Evolutionary conservation across 1,140 invertebrate genomes (phyloP).

Genomic region (Drosophila repletoides): DNA sequence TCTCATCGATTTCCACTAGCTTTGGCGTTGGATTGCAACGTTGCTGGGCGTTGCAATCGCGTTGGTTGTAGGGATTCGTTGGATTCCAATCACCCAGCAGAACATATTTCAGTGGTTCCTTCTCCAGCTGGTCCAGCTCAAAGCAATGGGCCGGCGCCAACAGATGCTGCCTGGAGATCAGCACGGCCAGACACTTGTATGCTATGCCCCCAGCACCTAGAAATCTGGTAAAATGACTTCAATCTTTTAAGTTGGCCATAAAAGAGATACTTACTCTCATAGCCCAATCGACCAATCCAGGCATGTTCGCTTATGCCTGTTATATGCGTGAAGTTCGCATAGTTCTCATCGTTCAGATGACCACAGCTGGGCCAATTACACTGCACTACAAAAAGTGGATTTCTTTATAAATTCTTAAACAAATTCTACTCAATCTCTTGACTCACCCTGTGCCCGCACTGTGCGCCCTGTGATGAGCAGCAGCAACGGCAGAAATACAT

Average conservation of each 20-base stretch:
- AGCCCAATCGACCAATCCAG: conserved; percentile 29
- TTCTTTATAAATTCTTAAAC: neutral
- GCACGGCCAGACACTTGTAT: conserved; percentile 36
- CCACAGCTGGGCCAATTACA: conserved; percentile 7
- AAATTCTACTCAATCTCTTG: neutral
- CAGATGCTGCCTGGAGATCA: conserved; percentile 22
- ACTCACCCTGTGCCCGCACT: conserved; percentile 12
- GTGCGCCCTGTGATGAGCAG: neutral
- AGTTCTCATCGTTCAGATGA: neutral
- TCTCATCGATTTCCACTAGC: conserved; percentile 19
- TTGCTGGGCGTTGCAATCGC: conserved; percentile 14
- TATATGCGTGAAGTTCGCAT: conserved; percentile 1
- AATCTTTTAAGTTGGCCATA: neutral
- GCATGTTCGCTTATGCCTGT: conserved; percentile 9
- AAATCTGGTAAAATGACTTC: neutral
- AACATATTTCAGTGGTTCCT: neutral
- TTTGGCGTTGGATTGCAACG: conserved; percentile 2
- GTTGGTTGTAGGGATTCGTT: conserved; percentile 5
- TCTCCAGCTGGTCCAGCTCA: neutral
- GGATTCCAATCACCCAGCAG: conserved; percentile 44
- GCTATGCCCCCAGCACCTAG: conserved; percentile 17
- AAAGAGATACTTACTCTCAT: conserved; percentile 17
- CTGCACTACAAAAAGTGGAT: too few relatives aligned
- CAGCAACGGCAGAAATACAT: neutral
- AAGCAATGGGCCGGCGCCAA: conserved; percentile 31